Percentiles rank a stretch among this genome's conserved stretches.
Conservation (phyloP, 2,888 invertebrate species). For the Baronia brevicornis region DNA sequence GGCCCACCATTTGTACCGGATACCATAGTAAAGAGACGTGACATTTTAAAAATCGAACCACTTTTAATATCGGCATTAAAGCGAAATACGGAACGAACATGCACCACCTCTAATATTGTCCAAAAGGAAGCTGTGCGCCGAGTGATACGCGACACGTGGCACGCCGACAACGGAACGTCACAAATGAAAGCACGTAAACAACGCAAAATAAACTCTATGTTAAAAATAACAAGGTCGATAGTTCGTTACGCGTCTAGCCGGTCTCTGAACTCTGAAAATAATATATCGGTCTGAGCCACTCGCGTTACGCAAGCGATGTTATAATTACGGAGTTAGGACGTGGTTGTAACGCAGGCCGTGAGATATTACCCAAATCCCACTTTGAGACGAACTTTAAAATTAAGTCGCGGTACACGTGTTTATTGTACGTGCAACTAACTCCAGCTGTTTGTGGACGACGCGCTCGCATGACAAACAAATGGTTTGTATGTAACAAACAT, state of each 20-base stretch:
- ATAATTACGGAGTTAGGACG: constrained; percentile 66
- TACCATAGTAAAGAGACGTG: constrained; percentile 1
- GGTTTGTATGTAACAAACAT: too few species aligned
- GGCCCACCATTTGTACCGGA: too few species aligned
- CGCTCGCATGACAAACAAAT: too few species aligned
- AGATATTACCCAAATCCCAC: constrained; percentile 11
- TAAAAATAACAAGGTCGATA: constrained; percentile 38
- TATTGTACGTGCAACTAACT: too few species aligned
- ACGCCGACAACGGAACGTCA: constrained; percentile 37
- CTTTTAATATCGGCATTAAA: constrained; percentile 12
- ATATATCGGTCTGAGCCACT: constrained; percentile 69
- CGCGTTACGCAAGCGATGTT: constrained; percentile 67
- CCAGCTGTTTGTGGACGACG: too few species aligned
- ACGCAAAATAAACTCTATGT: constrained; percentile 48
- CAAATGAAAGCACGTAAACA: constrained; percentile 26
- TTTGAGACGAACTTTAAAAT: too few species aligned
- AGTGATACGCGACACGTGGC: constrained; percentile 74
- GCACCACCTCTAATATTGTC: constrained; percentile 46
- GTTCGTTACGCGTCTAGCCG: constrained; percentile 32
- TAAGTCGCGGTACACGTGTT: too few species aligned
- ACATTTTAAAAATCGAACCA: constrained; percentile 8
- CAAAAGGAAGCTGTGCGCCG: constrained; percentile 66
- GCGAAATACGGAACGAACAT: constrained; percentile 15
- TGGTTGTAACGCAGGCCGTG: constrained; percentile 22
- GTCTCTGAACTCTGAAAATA: constrained; percentile 73